These are phyloP conservation scores for Ephialtes manifestator DNA, from an alignment of 2,888 invertebrate genomes.

Conservation along the genomic window DNA sequence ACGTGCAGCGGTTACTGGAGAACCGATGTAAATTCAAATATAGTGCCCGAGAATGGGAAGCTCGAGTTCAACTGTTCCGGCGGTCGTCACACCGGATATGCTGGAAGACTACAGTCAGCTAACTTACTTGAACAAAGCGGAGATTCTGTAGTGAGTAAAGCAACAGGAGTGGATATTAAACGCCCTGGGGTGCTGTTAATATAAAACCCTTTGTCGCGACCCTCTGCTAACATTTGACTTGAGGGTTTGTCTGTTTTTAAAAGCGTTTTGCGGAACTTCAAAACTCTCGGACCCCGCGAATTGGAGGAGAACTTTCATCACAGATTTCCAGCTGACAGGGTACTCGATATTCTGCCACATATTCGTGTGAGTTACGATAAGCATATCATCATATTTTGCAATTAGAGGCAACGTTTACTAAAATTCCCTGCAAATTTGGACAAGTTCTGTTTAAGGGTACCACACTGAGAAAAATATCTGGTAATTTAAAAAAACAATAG, in stretches of 20 bases:
- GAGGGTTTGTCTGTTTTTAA: constrained; percentile 63
- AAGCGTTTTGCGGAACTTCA: constrained; percentile 88
- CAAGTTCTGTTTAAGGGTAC: no score
- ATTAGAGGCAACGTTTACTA: background rate
- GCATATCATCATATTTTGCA: background rate
- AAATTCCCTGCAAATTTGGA: no score
- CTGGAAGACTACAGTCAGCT: constrained; percentile 88
- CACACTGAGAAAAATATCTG: no score
- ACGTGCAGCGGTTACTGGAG: constrained; percentile 41
- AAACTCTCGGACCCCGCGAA: constrained; percentile 86
- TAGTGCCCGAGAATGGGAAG: constrained; percentile 86
- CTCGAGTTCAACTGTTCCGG: constrained; percentile 85
- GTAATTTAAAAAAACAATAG: no score
- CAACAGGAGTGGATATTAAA: constrained; percentile 33
- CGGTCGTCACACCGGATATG: constrained; percentile 87
- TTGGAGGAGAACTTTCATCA: constrained; percentile 86
- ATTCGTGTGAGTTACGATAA: constrained; percentile 87
- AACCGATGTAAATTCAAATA: constrained; percentile 61
- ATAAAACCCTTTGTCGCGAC: constrained; percentile 15
- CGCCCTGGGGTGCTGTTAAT: constrained; percentile 18
- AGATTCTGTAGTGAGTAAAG: constrained; percentile 89
- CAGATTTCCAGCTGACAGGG: constrained; percentile 87
- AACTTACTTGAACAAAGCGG: constrained; percentile 89
- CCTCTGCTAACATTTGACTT: background rate
- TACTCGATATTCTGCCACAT: constrained; percentile 89